phyloP scores from a whole-genome alignment of 2,113 vertebrate species.

The Hyperopisus bebe region DNA sequence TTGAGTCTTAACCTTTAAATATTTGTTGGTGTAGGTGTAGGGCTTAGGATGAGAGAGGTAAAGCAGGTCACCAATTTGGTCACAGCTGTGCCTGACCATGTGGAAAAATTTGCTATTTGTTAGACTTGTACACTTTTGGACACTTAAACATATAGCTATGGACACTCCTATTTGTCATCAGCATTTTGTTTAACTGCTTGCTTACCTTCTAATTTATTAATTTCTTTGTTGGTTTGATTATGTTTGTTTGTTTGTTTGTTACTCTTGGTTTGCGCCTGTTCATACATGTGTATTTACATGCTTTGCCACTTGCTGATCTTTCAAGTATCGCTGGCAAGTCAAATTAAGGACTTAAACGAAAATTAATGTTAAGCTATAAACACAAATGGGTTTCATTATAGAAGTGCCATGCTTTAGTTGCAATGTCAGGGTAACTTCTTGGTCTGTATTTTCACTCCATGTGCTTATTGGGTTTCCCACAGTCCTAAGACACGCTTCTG shows the following conservation, averaged over 20 bases:
- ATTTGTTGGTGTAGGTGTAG: neutral
- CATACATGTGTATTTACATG: neutral
- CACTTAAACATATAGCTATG: neutral
- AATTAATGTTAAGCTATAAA: neutral
- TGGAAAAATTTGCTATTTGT: neutral
- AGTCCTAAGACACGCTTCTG: neutral
- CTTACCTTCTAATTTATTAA: neutral
- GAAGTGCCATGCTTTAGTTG: neutral
- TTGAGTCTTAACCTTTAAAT: neutral
- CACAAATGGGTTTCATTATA: neutral
- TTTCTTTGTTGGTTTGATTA: neutral
- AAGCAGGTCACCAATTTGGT: neutral
- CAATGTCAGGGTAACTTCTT: neutral
- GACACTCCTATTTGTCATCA: neutral
- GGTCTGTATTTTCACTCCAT: neutral
- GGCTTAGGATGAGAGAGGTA: neutral
- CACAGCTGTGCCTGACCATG: neutral
- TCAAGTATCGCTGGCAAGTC: neutral
- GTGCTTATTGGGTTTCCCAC: neutral
- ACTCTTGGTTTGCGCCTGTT: neutral
- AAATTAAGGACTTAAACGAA: neutral
- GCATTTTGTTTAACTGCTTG: neutral
- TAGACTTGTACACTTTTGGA: neutral
- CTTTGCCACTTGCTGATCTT: neutral
- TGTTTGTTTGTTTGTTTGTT: neutral